phyloP scores from a whole-genome alignment of 35 echinoderm and acorn worm species.

The Lytechinus pictus region DNA sequence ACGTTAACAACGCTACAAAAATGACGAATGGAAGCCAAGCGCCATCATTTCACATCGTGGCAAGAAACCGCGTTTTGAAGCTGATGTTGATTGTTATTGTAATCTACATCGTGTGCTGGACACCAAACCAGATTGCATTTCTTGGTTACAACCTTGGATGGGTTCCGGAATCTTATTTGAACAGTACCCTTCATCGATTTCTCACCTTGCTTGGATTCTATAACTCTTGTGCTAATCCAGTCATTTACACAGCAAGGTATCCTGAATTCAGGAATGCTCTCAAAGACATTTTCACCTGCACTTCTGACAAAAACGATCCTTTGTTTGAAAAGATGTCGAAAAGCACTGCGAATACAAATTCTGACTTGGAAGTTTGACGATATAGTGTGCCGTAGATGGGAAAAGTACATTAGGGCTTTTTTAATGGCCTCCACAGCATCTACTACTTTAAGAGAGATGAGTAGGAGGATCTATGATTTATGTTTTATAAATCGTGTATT shows the following conservation, averaged over 20 bases:
- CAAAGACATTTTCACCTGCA: constrained; percentile 31
- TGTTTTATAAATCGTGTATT: too few relatives aligned
- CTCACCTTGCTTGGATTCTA: constrained; percentile 56
- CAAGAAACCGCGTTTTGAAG: constrained; percentile 56
- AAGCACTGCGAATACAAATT: background rate
- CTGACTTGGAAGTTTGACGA: too few relatives aligned
- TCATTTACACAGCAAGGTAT: constrained; percentile 70
- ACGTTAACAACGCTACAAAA: background rate
- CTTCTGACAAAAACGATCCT: background rate
- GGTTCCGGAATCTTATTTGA: constrained; percentile 3
- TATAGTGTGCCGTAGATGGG: too few relatives aligned
- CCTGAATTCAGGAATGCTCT: constrained; percentile 12
- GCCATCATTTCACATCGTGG: background rate
- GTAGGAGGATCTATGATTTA: too few relatives aligned
- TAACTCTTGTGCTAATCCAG: constrained; percentile 72
- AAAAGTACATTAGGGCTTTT: too few relatives aligned
- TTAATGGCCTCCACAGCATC: too few relatives aligned
- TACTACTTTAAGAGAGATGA: too few relatives aligned
- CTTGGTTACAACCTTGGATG: constrained; percentile 59
- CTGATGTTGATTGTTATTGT: constrained; percentile 63
- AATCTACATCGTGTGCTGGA: constrained; percentile 73
- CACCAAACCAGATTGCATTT: constrained; percentile 51
- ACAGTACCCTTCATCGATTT: constrained; percentile 28
- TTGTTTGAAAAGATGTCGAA: constrained; percentile 10
- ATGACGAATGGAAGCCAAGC: background rate